Evolutionary conservation across 2,888 invertebrate genomes (phyloP), one percentile per base, ranked within the genome.

Genomic region (Xylocampa areola): DNA sequence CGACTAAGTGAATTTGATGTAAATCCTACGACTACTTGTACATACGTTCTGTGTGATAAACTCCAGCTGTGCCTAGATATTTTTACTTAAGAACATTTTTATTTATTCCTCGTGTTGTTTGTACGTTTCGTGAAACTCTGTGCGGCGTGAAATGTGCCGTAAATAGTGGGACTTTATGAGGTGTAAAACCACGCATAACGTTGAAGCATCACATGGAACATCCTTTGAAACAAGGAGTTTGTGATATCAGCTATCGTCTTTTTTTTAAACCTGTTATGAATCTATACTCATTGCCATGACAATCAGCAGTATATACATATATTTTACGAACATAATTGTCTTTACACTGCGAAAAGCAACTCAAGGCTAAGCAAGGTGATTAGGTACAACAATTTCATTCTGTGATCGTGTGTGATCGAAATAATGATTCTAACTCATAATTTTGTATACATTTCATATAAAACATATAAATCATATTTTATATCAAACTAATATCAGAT

Each of bases 1-100:
- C 50, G 50, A 66, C 59, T 55, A 58, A 53, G 51, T 65, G 52
- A 65, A 63, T 65, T 70, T 57, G 53, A 50, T 63, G 37, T 59
- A 59, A 57, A 57, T 49, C 29, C 53, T 53, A 16, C 49, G 14
- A 50, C 11, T 45, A 30, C 43, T 19, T 48, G 25, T 25, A 36
- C 23, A 21, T 60, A 47, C 30, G 41, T 45, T 45, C 29, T 48
- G 19, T 17, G 21, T 49, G 66, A 66, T 67, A 58, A 63, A 41
- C 41, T 57, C 47, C 40, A 40, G 40, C 51, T 62, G 58, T 17
- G 61, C 43, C 27, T 35, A 23, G 33, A 69, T 33, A 48, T 49
- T 49, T 65, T 52, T 33, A 52, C 32, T 17, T 17, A 4, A 4
- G 13, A 65, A 37, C 13, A 25, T 30, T 50, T n/a, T 21, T 39